These are phyloP conservation scores for Seriola rivoliana DNA, from an alignment of 2,113 vertebrate genomes.

Conservation along the genomic window DNA sequence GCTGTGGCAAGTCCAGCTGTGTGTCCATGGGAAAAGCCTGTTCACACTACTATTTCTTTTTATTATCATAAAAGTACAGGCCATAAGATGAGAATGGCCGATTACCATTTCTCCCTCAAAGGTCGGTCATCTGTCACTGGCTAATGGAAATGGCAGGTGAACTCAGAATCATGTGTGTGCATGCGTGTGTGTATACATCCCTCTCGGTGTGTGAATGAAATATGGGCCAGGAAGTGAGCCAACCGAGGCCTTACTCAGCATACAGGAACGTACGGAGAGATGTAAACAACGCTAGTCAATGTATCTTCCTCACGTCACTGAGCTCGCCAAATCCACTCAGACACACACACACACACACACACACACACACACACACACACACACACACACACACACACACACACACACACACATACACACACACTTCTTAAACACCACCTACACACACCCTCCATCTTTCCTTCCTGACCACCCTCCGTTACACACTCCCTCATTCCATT, in stretches of 20 bases:
- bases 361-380: conserved; percentile 13
- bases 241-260: conserved; percentile 15
- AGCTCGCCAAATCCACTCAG: conserved; percentile 29
- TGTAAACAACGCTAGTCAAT: conserved; percentile 42
- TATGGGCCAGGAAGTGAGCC: conserved; percentile 14
- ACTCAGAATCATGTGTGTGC: not conserved
- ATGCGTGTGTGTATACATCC: not conserved
- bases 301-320: conserved; percentile 60
- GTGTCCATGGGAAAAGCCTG: not conserved
- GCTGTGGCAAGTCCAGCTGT: not conserved
- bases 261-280: conserved; percentile 29
- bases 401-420: conserved; percentile 22
- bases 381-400: conserved; percentile 13
- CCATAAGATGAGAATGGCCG: not conserved
- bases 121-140: conserved; percentile 16
- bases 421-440: conserved; percentile 21
- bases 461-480: conserved; percentile 36
- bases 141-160: not conserved
- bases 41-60: not conserved
- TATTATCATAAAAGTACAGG: not conserved
- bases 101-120: not conserved
- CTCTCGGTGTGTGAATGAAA: conserved; percentile 32
- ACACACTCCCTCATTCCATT: conserved; percentile 36
- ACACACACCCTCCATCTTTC: conserved; percentile 25
- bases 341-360: conserved; percentile 21